These are phyloP conservation scores for Danionella dracula DNA, from an alignment of 2,797 vertebrate species.

Conservation along the genomic window DNA sequence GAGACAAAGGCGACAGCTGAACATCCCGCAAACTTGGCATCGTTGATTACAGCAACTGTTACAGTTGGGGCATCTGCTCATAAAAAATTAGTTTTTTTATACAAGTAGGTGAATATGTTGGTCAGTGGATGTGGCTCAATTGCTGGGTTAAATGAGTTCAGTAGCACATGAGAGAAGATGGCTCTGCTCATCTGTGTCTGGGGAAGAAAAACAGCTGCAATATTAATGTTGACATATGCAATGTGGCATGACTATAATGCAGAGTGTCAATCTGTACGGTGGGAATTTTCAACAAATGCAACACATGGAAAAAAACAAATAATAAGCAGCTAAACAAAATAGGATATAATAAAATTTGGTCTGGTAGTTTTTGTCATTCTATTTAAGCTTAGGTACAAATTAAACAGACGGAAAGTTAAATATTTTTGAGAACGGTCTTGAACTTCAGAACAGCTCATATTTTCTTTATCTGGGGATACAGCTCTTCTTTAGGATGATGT, in stretches of 20 bases:
- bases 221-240: not conserved
- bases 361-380: too few relatives aligned
- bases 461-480: too few relatives aligned
- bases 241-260: slow-evolving; percentile 6
- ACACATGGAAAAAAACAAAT: too few relatives aligned
- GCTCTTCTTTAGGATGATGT: too few relatives aligned
- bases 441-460: too few relatives aligned
- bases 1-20: slow-evolving; percentile 20
- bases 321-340: too few relatives aligned
- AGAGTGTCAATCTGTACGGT: not conserved
- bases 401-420: too few relatives aligned
- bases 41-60: slow-evolving; percentile 3
- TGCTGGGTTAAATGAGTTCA: slow-evolving; percentile 12
- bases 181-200: not conserved
- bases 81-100: not conserved
- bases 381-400: too few relatives aligned
- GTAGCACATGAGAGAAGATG: not conserved
- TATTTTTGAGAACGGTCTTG: too few relatives aligned
- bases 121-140: not conserved
- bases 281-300: too few relatives aligned
- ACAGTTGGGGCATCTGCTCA: not conserved
- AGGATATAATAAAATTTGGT: too few relatives aligned
- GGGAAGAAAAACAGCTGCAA: slow-evolving; percentile 1
- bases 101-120: not conserved
- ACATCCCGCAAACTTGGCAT: slow-evolving; percentile 12